Base-by-base conservation (phyloP, 2,888 invertebrate genomes). In the Chironomus tentans region DNA sequence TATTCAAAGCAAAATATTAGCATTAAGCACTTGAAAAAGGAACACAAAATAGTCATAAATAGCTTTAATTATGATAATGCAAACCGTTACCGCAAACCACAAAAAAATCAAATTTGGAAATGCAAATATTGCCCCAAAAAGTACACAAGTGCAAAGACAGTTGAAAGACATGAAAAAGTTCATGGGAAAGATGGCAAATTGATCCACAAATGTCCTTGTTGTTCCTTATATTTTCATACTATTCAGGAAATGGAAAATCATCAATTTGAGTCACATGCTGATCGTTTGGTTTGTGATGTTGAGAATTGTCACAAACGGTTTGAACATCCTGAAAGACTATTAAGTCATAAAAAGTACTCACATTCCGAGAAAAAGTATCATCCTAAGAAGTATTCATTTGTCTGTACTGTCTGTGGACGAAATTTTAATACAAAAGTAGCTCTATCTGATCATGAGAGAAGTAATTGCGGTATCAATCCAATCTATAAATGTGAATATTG, bases 261-360 rank as follows among this genome's bases (percentile, higher is more conserved):
- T 77, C 84, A 84, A 69, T 81, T 81, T 38, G 78, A 80, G 46
- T 80, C 78, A 47, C 86, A 86, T 79, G 81, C 81, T 24, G 82
- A 83, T 68, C 78, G 83, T 69, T 79, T 86, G 78, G 84, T 82
- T 65, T 86, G 86, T 77, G 81, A 71, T 13, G 22, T 18, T 46
- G 28, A 82, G 46, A 81, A 83, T 56, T 86, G 86, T 77, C 82
- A 84, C 68, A 85, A 84, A 79, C 82, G 82, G 7, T 85, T 85
- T 80, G 81, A 83, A 4, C 83, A 84, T 2, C 81, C 82, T 28
- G 84, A 85, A 77, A 82, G 83, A 1, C 80, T 85, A 3, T 83
- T 82, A 76, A 82, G 82, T n/a, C 86, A 86, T 78, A 81, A 81
- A 69, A 82, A 83, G 70, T 79, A 80, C 62, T 50, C 72, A 10